phyloP scores from a whole-genome alignment of 2,113 vertebrate genomes.

The Colinus virginianus region DNA sequence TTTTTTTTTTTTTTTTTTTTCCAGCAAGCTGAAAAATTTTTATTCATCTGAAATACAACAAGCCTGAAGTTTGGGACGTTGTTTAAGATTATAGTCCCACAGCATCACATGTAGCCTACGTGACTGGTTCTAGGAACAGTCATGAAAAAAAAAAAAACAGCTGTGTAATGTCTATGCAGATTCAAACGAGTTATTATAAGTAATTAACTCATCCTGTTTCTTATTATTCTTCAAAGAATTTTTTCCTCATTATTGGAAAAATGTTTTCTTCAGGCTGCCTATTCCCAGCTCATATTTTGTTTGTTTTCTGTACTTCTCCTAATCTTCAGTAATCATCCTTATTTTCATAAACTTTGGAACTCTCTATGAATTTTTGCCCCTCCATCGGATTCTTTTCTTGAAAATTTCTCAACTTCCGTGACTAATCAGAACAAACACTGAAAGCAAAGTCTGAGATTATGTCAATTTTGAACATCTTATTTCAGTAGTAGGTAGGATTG shows the following conservation, averaged over 20 bases:
- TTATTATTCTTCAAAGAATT: conserved; percentile 27
- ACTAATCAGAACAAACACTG: background rate
- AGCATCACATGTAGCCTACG: background rate
- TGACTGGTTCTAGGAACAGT: conserved; percentile 1
- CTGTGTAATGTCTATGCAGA: conserved; percentile 14
- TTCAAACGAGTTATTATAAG: background rate
- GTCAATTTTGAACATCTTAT: background rate
- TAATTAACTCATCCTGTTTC: conserved; percentile 38
- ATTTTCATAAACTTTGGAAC: conserved; percentile 24
- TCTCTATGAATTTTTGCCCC: background rate
- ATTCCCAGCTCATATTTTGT: background rate
- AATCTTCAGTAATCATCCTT: background rate
- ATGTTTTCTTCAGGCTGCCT: background rate
- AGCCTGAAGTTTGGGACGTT: background rate
- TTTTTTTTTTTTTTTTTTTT: conserved; percentile 17
- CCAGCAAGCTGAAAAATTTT: background rate
- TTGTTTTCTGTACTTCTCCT: conserved; percentile 6
- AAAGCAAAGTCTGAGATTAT: background rate
- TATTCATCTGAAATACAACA: background rate
- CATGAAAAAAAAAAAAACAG: conserved; percentile 32
- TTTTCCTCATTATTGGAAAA: background rate
- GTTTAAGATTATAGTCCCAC: conserved; percentile 2
- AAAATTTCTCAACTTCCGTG: background rate
- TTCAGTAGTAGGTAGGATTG: background rate
- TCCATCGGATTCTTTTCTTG: background rate